Percentiles rank a stretch among this genome's conserved stretches.
Evolutionary conservation across 2,888 invertebrate species (phyloP).

Genomic region (Omphaloscelis lunosa): DNA sequence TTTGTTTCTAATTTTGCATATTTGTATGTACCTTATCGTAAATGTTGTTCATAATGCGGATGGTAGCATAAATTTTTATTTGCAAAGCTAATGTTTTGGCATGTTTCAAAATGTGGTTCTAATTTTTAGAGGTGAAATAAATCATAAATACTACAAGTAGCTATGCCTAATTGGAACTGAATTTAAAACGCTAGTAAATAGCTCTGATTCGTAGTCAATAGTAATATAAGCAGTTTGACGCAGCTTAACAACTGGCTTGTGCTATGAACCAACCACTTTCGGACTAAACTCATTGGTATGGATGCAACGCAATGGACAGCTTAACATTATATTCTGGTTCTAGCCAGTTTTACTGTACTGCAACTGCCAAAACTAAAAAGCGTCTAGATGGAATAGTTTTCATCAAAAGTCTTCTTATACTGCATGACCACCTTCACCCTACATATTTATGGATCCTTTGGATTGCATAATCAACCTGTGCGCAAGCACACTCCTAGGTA

Average conservation of each 20-base stretch:
- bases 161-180: constrained; percentile 40
- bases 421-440: background rate
- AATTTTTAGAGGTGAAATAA: constrained; percentile 63
- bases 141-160: constrained; percentile 46
- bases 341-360: background rate
- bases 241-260: constrained; percentile 33
- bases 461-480: background rate
- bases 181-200: constrained; percentile 34
- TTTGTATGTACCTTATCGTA: constrained; percentile 53
- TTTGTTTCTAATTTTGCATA: constrained; percentile 61
- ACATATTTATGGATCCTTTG: background rate
- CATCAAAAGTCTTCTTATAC: background rate
- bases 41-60: constrained; percentile 48
- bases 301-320: background rate
- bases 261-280: constrained; percentile 36
- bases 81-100: constrained; percentile 46
- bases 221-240: constrained; percentile 29
- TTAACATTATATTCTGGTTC: background rate
- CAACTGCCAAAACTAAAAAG: background rate
- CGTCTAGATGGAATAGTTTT: background rate
- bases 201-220: constrained; percentile 45
- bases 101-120: constrained; percentile 62
- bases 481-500: too few relatives aligned
- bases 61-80: constrained; percentile 57
- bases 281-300: constrained; percentile 48